Percentiles rank a stretch among this genome's conserved stretches.
Conservation (phyloP, 2,888 invertebrate genomes). For the Eupelmus urozonus region DNA sequence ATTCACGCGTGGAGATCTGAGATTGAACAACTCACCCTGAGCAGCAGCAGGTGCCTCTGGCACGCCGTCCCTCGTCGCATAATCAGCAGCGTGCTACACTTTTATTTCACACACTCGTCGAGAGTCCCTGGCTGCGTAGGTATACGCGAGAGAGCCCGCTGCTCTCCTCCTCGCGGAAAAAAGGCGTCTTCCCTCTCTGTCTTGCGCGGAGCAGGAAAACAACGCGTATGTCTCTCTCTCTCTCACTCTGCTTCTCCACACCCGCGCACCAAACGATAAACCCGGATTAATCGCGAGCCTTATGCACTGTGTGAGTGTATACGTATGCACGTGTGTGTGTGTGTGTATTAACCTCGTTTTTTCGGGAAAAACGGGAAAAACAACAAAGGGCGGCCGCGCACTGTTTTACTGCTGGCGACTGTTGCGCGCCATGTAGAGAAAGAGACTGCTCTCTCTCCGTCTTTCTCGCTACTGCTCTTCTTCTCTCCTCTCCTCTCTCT, state of each 20-base stretch:
- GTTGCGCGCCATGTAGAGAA: slow-evolving; percentile 45
- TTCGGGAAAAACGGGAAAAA: too few species aligned
- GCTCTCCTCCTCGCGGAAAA: slow-evolving; percentile 15
- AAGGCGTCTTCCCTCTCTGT: not conserved
- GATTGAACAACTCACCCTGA: slow-evolving; percentile 58
- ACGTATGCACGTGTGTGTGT: not conserved
- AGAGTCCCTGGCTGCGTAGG: too few species aligned
- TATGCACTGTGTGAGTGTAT: not conserved
- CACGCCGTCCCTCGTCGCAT: slow-evolving; percentile 50
- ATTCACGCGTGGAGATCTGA: too few species aligned
- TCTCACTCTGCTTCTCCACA: not conserved
- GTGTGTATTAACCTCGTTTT: too few species aligned
- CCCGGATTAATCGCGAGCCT: too few species aligned
- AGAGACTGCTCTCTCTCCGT: too few species aligned
- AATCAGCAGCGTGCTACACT: too few species aligned
- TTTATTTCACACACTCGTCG: not conserved
- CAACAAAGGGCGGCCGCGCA: not conserved
- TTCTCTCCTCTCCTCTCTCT: slow-evolving; percentile 1
- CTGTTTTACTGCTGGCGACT: slow-evolving; percentile 14
- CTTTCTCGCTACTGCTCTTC: not conserved
- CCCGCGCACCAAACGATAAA: too few species aligned
- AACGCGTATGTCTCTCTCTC: not conserved
- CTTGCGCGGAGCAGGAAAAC: too few species aligned
- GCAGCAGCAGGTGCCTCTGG: slow-evolving; percentile 47
- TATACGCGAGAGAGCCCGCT: too few species aligned